Evolutionary conservation across 2,113 vertebrate species (phyloP).

Genomic region (Puma concolor): DNA sequence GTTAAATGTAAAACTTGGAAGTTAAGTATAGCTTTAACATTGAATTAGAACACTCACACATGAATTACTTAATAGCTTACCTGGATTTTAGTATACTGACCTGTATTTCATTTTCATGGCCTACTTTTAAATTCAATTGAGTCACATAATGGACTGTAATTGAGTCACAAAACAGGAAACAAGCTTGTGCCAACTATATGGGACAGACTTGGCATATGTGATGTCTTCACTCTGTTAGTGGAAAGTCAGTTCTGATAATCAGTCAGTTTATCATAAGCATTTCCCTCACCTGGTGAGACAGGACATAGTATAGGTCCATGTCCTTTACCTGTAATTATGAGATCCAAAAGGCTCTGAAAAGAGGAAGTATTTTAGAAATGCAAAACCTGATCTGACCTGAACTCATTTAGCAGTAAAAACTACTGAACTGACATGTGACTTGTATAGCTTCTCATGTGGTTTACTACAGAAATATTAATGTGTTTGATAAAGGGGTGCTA

Average conservation of each 20-base stretch:
- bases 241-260: constrained; percentile 63
- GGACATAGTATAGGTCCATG: not conserved
- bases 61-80: constrained; percentile 23
- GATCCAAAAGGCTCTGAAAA: constrained; percentile 18
- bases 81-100: constrained; percentile 36
- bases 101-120: constrained; percentile 35
- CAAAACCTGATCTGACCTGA: not conserved
- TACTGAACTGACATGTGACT: not conserved
- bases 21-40: not conserved
- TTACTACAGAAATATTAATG: not conserved
- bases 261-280: not conserved
- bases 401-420: constrained; percentile 27
- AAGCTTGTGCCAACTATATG: constrained; percentile 7
- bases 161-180: constrained; percentile 57
- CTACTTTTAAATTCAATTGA: constrained; percentile 46
- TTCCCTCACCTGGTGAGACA: not conserved
- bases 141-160: constrained; percentile 1
- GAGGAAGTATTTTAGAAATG: constrained; percentile 31
- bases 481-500: not conserved
- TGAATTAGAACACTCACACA: constrained; percentile 6
- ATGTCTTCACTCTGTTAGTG: not conserved
- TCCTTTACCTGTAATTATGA: not conserved
- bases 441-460: not conserved
- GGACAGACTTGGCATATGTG: not conserved
- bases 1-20: not conserved